These are phyloP conservation scores for Lepus townsendii DNA, from an alignment of 2,797 vertebrate species.

Conservation along the genomic window DNA sequence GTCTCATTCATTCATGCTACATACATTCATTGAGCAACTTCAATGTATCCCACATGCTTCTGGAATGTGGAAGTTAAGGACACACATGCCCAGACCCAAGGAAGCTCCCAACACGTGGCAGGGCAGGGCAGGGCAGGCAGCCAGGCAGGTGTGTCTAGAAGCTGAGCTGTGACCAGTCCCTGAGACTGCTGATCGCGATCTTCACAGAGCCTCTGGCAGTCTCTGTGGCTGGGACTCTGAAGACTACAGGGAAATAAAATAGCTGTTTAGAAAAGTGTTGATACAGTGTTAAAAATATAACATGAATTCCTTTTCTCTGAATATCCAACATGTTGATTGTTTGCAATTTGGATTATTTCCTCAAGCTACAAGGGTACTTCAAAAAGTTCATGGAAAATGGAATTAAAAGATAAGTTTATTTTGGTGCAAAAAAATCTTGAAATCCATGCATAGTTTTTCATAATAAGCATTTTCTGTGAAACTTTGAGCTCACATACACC, in stretches of 20 bases:
- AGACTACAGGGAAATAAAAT: slow-evolving; percentile 47
- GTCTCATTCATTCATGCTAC: background rate
- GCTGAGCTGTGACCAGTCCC: background rate
- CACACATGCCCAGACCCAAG: background rate
- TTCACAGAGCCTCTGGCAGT: background rate
- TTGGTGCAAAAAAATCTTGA: no score
- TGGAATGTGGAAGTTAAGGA: background rate
- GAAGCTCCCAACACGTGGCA: background rate
- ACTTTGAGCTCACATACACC: no score
- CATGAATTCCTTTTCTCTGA: background rate
- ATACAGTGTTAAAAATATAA: background rate
- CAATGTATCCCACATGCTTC: background rate
- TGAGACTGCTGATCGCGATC: background rate
- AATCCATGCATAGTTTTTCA: no score
- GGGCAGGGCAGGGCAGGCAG: background rate
- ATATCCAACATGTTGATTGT: background rate
- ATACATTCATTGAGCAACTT: background rate
- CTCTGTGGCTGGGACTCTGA: background rate
- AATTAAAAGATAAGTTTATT: no score
- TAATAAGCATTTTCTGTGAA: no score
- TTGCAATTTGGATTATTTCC: slow-evolving; percentile 52
- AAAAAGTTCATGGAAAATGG: no score
- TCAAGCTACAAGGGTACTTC: background rate
- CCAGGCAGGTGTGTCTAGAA: background rate
- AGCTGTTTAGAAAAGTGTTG: background rate